These are phyloP conservation scores for Andrena fulva DNA, from an alignment of 2,888 invertebrate genomes.

Conservation along the genomic window DNA sequence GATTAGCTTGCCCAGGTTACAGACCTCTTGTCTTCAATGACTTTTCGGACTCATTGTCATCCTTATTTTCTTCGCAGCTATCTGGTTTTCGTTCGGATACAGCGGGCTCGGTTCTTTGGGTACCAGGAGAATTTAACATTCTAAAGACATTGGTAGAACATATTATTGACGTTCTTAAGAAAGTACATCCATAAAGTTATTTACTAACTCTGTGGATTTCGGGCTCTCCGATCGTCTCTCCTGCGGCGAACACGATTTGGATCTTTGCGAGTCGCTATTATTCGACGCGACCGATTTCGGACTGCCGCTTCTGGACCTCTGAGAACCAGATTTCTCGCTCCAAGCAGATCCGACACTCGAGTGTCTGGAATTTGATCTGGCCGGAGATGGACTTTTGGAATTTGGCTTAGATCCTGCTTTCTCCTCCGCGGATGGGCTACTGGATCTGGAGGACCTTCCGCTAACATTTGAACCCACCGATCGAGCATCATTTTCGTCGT, in stretches of 20 bases:
- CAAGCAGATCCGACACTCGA: conserved; percentile 77
- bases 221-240: conserved; percentile 63
- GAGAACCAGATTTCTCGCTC: conserved; percentile 77
- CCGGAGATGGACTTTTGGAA: conserved; percentile 77
- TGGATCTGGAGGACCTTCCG: conserved; percentile 72
- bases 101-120: conserved; percentile 57
- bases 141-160: conserved; percentile 19
- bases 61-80: conserved; percentile 75
- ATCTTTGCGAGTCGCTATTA: conserved; percentile 72
- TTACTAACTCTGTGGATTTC: conserved; percentile 42
- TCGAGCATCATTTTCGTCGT: conserved; percentile 73
- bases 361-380: conserved; percentile 77
- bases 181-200: conserved; percentile 58
- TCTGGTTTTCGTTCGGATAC: conserved; percentile 41
- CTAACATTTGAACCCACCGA: conserved; percentile 73
- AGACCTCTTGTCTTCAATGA: conserved; percentile 74
- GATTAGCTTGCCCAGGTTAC: background rate
- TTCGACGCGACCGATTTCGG: conserved; percentile 70
- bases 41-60: conserved; percentile 79
- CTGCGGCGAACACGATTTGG: conserved; percentile 62
- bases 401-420: conserved; percentile 73
- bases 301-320: conserved; percentile 76
- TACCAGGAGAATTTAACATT: conserved; percentile 77
- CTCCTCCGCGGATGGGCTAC: conserved; percentile 77
- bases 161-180: no score